Evolutionary conservation across 2,113 vertebrate genomes (phyloP).

Genomic region (Pseudorhombus dupliciocellatus): DNA sequence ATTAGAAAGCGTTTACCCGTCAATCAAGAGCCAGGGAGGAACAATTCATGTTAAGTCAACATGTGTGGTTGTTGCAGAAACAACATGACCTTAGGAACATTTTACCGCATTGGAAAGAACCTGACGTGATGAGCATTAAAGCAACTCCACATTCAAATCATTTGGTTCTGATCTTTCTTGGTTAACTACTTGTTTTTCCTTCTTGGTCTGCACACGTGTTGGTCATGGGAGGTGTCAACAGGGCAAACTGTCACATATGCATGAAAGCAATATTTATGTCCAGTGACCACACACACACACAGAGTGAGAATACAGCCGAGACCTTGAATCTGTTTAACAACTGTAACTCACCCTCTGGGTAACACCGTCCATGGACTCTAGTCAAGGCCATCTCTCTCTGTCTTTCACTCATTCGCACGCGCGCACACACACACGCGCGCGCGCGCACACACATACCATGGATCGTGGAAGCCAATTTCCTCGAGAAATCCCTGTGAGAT

Average conservation of each 20-base stretch:
- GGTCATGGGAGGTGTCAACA: constrained; percentile 11
- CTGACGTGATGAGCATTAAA: too few relatives aligned
- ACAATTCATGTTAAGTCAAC: too few relatives aligned
- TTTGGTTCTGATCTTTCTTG: too few relatives aligned
- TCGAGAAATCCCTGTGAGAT: constrained; percentile 22
- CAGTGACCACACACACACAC: neutral
- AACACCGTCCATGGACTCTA: constrained; percentile 76
- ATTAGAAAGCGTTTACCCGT: too few relatives aligned
- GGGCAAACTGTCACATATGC: too few relatives aligned
- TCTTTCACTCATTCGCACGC: neutral
- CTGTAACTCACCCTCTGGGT: constrained; percentile 53
- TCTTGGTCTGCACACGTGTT: neutral
- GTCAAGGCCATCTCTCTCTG: constrained; percentile 77
- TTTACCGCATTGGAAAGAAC: too few relatives aligned
- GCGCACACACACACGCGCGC: constrained; percentile 12
- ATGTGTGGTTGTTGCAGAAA: too few relatives aligned
- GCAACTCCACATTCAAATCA: too few relatives aligned
- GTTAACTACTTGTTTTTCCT: too few relatives aligned
- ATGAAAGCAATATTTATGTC: neutral
- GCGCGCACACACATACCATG: constrained; percentile 12
- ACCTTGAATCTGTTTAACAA: constrained; percentile 81
- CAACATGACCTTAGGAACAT: too few relatives aligned
- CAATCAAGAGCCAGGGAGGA: too few relatives aligned
- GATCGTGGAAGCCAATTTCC: constrained; percentile 37
- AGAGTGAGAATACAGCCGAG: constrained; percentile 18